Evolutionary conservation across 2,797 vertebrate species (phyloP).

Genomic region (Macrochelys suwanniensis): DNA sequence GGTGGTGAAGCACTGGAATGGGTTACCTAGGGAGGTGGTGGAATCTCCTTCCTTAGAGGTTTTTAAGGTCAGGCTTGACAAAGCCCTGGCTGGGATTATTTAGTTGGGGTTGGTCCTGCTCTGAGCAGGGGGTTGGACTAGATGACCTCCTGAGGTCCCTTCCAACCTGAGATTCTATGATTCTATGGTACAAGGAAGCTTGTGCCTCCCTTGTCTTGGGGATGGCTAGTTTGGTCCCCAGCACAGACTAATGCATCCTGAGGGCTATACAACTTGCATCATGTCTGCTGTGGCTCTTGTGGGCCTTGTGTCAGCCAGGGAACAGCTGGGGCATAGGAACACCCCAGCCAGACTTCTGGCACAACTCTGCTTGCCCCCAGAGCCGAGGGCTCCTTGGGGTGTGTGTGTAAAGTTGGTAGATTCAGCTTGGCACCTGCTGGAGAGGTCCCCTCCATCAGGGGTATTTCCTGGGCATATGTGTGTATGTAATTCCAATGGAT

Average conservation of each 20-base stretch:
- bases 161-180: too few relatives aligned
- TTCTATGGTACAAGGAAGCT: background rate
- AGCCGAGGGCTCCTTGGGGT: background rate
- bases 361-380: background rate
- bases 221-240: background rate
- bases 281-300: background rate
- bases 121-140: too few relatives aligned
- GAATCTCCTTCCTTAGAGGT: too few relatives aligned
- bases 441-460: background rate
- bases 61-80: too few relatives aligned
- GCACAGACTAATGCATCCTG: background rate
- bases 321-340: background rate
- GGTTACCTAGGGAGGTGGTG: too few relatives aligned
- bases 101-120: too few relatives aligned
- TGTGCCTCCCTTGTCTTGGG: background rate
- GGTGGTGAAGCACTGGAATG: too few relatives aligned
- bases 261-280: background rate
- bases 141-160: too few relatives aligned
- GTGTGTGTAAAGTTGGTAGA: background rate
- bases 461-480: background rate
- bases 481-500: background rate
- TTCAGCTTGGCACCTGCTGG: background rate
- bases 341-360: background rate
- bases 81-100: too few relatives aligned
- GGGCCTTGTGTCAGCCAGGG: background rate